Evolutionary conservation across 2,888 invertebrate species (phyloP), one percentile per base, ranked within the genome.

Genomic region (Drosophila monieri): DNA sequence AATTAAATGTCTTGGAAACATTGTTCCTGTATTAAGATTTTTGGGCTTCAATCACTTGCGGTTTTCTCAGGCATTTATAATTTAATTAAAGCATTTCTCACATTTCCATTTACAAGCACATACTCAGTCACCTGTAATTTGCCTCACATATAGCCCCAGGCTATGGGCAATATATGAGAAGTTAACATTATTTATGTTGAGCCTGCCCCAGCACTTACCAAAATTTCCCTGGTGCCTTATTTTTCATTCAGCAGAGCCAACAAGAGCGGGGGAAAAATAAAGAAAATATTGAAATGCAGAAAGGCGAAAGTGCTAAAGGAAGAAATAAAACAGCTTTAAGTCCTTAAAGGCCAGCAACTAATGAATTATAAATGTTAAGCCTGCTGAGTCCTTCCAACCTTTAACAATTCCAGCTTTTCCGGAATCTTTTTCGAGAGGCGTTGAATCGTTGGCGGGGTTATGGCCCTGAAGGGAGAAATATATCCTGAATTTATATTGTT

Each of bases 191-290:
- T 81, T 81, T 81, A 85, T 87, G 74, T 65, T 64, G 59, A 55
- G 55, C 55, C 59, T 60, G 37, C 23, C 25, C 46, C 25, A 54
- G 73, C 83, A 77, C 69, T 76, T 78, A 72, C 73, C 68, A 66
- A 81, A 85, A 81, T 81, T 81, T 81, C 81, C 81, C 81, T 74
- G 66, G 87, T 81, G 81, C 61, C 85, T 74, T 68, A 72, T 85
- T 74, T 78, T 67, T 73, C 69, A 60, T 52, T 56, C 51, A 51
- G 18, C 47, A 52, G 15, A 43, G 43, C 32, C 41, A 47, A 18
- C 35, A 35, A 35, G 14, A 6, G 1, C n/a, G n/a, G n/a, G 23
- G 46, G 15, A 39, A 47, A 27, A 23, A 18, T 23, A 56, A 46
- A 47, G n/a, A 27, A 18, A 23, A 30, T 12, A 14, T 44, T 61